Evolutionary conservation across 2,888 invertebrate genomes (phyloP).

Genomic region (Cantharis lateralis): DNA sequence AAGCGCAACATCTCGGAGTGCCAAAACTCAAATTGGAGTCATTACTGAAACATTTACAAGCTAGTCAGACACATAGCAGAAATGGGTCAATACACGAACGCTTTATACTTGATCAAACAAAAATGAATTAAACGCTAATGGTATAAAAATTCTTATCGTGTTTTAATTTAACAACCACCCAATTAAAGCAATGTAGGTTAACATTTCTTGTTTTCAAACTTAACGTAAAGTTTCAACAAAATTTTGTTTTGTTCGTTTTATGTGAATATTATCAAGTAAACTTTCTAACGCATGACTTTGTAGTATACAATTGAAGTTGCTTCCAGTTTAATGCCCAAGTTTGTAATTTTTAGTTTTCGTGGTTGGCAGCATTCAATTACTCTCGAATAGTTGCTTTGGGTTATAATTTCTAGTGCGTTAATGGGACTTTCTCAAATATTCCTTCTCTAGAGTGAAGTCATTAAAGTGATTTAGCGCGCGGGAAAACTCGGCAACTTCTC

Average conservation of each 20-base stretch:
- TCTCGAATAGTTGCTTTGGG: constrained; percentile 25
- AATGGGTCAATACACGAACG: neutral
- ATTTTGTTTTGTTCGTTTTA: neutral
- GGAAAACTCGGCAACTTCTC: constrained; percentile 29
- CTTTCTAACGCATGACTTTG: constrained; percentile 17
- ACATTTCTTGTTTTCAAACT: neutral
- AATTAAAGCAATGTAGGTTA: neutral
- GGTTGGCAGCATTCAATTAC: constrained; percentile 26
- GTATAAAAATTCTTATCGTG: neutral
- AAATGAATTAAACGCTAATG: neutral
- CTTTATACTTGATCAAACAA: neutral
- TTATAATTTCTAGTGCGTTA: constrained; percentile 25
- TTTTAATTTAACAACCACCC: neutral
- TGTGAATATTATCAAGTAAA: constrained; percentile 16
- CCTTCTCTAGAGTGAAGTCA: constrained; percentile 40
- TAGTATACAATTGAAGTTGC: constrained; percentile 13
- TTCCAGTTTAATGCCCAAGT: constrained; percentile 15
- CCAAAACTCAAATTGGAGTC: constrained; percentile 16
- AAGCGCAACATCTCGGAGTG: constrained; percentile 9
- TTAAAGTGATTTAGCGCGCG: constrained; percentile 44
- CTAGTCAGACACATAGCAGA: neutral
- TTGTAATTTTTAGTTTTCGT: constrained; percentile 22
- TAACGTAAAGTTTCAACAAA: neutral
- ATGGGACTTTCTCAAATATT: constrained; percentile 27
- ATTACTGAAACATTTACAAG: constrained; percentile 9